Conservation (phyloP, 2,888 invertebrate genomes). For the Drosophila vallismaia region DNA sequence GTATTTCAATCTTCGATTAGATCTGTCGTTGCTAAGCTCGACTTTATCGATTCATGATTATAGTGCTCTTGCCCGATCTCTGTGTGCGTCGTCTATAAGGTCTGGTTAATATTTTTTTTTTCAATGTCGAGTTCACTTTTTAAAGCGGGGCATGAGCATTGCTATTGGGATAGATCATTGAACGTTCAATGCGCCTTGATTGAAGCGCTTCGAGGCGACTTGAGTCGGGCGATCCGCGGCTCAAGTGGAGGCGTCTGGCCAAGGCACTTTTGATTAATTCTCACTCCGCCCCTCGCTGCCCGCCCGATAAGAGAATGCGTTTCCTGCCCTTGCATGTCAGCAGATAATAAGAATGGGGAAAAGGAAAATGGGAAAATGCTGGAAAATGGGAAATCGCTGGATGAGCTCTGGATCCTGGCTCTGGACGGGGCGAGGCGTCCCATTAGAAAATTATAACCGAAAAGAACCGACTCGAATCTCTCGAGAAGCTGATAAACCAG, state of each 20-base stretch:
- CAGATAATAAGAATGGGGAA: conserved; percentile 56
- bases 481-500: conserved; percentile 21
- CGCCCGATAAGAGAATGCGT: conserved; percentile 63
- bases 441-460: conserved; percentile 31
- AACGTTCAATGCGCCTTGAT: conserved; percentile 70
- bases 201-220: conserved; percentile 32
- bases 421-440: neutral
- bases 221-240: conserved; percentile 27
- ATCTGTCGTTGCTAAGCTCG: conserved; percentile 19
- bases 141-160: conserved; percentile 61
- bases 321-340: conserved; percentile 73
- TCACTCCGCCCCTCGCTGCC: conserved; percentile 25
- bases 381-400: conserved; percentile 23
- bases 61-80: neutral
- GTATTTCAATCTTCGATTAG: neutral
- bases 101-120: conserved; percentile 38
- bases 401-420: neutral
- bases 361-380: conserved; percentile 18
- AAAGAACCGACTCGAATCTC: conserved; percentile 27
- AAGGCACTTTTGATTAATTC: conserved; percentile 73
- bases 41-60: conserved; percentile 5
- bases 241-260: conserved; percentile 72
- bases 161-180: conserved; percentile 72
- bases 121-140: conserved; percentile 79
- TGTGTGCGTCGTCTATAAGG: neutral